phyloP scores from a whole-genome alignment of 1,140 invertebrate genomes.

The Schlechtendalia chinensis region DNA sequence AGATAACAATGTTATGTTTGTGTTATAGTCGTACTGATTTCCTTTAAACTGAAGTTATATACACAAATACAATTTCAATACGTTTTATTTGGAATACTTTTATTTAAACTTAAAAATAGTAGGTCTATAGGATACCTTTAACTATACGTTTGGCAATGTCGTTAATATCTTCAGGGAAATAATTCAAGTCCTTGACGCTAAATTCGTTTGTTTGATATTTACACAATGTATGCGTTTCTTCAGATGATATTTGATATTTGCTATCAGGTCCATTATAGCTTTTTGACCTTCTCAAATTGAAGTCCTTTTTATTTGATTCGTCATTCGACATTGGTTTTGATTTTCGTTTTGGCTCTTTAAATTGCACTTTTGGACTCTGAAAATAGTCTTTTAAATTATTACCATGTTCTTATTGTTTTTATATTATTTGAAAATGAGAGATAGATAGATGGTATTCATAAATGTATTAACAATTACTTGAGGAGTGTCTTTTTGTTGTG shows the following conservation, averaged over 20 bases:
- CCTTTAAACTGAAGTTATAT: no score
- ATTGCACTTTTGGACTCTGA: slow-evolving; percentile 33
- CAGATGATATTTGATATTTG: slow-evolving; percentile 54
- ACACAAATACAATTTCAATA: no score
- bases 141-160: slow-evolving; percentile 69
- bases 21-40: no score
- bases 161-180: slow-evolving; percentile 71
- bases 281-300: slow-evolving; percentile 73
- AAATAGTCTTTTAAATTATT: not conserved
- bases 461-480: not conserved
- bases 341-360: slow-evolving; percentile 17
- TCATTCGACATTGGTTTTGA: slow-evolving; percentile 6
- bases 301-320: slow-evolving; percentile 14
- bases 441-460: not conserved
- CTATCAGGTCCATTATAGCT: slow-evolving; percentile 71
- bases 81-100: no score
- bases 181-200: slow-evolving; percentile 62
- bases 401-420: not conserved
- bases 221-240: slow-evolving; percentile 53
- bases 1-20: no score
- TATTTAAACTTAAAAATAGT: no score
- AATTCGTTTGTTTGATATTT: slow-evolving; percentile 12
- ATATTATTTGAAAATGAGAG: not conserved
- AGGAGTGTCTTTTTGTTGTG: not conserved
- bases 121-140: slow-evolving; percentile 59